Base-by-base conservation (phyloP, 2,888 invertebrate genomes). In the Subacronicta megacephala region DNA sequence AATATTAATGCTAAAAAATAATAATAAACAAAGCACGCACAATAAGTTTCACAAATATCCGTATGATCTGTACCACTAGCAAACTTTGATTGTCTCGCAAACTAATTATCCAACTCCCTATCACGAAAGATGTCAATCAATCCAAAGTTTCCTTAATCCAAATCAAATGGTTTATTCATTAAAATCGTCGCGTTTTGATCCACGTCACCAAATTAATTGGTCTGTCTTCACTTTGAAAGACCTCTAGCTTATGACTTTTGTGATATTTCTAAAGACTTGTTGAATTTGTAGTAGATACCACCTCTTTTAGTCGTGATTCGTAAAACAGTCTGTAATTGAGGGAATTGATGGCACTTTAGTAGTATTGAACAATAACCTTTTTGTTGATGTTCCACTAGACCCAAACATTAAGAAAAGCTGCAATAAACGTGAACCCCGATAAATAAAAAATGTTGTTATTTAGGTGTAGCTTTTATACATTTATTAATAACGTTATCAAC, bases 131-230 rank as follows among this genome's bases (percentile, higher is more conserved):
- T 69, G 69, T 62, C 75, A 69, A 78, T 85, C 84, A 82, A 75
- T 74, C 68, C 59, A 75, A 85, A 84, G 74, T 82, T 83, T 76
- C 73, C 29, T 26, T 60, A 55, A 75, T 77, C 75, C 62, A 71
- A 78, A 79, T 81, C 78, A 81, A 81, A 81, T 80, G 77, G 75
- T 76, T 80, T 77, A 79, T 77, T 75, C 68, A 73, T 65, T 72
- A 64, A 65, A 67, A 68, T 61, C 52, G 36, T 55, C 68, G 35
- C 53, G 42, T 57, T 57, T 55, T 61, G 62, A 62, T 58, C 59
- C 57, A 57, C 40, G 65, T 65, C 65, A 65, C 47, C 13, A 45
- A 49, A 50, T 60, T 72, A 72, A 73, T 69, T 75, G 65, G 72
- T 60, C 58, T 54, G 37, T 47, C 31, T 20, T 26, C 12, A 49